Evolutionary conservation across 2,113 vertebrate genomes (phyloP).

Genomic region (Malurus elegans): DNA sequence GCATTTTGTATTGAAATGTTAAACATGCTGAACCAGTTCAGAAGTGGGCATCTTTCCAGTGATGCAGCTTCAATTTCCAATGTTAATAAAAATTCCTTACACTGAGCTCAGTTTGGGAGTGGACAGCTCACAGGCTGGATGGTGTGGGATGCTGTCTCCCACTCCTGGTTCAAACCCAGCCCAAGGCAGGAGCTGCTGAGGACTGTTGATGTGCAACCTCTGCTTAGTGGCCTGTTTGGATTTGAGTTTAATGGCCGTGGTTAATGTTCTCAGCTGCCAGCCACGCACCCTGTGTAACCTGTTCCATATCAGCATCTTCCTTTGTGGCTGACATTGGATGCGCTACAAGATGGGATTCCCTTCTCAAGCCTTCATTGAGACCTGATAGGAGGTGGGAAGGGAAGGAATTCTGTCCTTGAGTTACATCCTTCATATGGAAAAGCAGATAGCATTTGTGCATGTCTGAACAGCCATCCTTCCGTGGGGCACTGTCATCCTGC

Average conservation of each 20-base stretch:
- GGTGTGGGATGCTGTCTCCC: background rate
- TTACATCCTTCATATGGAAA: background rate
- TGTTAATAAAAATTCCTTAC: conserved; percentile 58
- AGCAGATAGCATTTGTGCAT: background rate
- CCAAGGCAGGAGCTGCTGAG: conserved; percentile 16
- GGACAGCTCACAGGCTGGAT: background rate
- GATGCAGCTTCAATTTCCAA: conserved; percentile 47
- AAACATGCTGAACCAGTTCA: conserved; percentile 67
- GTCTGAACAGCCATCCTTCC: background rate
- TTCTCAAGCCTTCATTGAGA: background rate
- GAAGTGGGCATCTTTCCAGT: conserved; percentile 56
- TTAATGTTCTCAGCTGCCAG: background rate
- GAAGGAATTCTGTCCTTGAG: background rate
- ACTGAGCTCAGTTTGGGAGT: conserved; percentile 9
- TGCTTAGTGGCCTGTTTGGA: background rate
- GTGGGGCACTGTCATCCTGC: background rate
- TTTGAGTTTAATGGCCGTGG: background rate
- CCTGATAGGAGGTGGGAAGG: background rate
- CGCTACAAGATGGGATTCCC: background rate
- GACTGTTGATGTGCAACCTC: background rate
- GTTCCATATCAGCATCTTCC: background rate
- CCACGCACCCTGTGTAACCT: background rate
- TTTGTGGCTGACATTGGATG: background rate
- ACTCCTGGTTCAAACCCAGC: background rate
- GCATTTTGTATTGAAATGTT: conserved; percentile 21